Evolutionary conservation across 2,888 invertebrate species (phyloP).

Genomic region (Zeuzera pyrina): DNA sequence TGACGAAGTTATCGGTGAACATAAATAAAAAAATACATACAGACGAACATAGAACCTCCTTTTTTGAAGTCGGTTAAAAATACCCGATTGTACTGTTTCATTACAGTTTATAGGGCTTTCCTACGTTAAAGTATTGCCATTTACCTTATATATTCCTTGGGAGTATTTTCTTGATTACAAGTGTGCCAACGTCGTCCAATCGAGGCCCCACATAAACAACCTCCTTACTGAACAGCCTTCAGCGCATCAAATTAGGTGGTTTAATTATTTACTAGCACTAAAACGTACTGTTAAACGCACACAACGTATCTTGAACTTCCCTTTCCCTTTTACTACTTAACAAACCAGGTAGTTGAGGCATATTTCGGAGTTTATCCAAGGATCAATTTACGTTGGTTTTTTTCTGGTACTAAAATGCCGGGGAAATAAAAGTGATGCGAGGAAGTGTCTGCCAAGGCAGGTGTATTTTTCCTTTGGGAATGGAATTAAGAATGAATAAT

Average conservation of each 20-base stretch:
- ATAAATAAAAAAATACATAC: too few species aligned
- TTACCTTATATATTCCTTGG: too few species aligned
- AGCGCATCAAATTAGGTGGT: conserved; percentile 67
- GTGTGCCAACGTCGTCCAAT: conserved; percentile 48
- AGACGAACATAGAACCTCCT: too few species aligned
- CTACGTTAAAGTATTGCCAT: too few species aligned
- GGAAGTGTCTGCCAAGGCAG: conserved; percentile 41
- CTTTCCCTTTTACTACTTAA: conserved; percentile 20
- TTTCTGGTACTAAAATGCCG: conserved; percentile 46
- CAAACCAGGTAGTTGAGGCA: conserved; percentile 15
- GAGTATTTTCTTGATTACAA: too few species aligned
- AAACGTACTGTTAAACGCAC: conserved; percentile 49
- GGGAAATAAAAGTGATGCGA: conserved; percentile 57
- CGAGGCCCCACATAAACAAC: conserved; percentile 51
- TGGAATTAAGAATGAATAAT: conserved; percentile 37
- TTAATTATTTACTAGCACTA: conserved; percentile 69
- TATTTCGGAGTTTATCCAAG: conserved; percentile 30
- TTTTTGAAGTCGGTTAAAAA: too few species aligned
- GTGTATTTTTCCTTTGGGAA: conserved; percentile 42
- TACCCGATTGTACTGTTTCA: too few species aligned
- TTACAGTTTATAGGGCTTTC: too few species aligned
- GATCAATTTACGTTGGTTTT: conserved; percentile 48
- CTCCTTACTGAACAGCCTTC: conserved; percentile 40
- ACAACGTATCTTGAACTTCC: conserved; percentile 42
- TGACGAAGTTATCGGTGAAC: too few species aligned